These are phyloP conservation scores for Zhuqinia jingwanae DNA, from an alignment of 2,888 invertebrate genomes.

Conservation along the genomic window DNA sequence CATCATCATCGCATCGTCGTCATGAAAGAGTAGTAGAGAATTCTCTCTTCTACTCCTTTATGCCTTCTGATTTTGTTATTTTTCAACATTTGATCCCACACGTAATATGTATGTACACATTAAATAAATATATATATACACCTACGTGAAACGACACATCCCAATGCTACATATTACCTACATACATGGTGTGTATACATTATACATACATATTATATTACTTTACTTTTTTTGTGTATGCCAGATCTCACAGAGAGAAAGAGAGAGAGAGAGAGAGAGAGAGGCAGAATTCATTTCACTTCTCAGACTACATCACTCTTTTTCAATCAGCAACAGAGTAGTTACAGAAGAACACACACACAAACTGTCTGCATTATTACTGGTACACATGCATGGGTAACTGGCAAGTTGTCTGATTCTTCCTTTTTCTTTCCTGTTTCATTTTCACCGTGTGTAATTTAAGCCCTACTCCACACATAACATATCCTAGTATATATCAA, in stretches of 20 bases:
- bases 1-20: slow-evolving; percentile 4
- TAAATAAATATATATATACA: no score
- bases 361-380: no score
- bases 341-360: neutral
- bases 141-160: no score
- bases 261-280: no score
- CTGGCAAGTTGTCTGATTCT: neutral
- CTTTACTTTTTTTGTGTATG: neutral
- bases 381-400: neutral
- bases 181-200: neutral
- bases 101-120: no score
- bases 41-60: neutral
- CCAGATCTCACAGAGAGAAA: slow-evolving; percentile 16
- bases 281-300: neutral
- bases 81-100: neutral
- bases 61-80: neutral
- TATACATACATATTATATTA: neutral
- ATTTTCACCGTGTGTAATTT: neutral
- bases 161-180: no score
- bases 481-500: no score
- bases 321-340: slow-evolving; percentile 8
- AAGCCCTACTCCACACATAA: no score
- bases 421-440: neutral
- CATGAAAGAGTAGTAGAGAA: neutral
- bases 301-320: slow-evolving; percentile 6